A percentile compares a stretch with the other conserved stretches of the same genome.
phyloP scores from a whole-genome alignment of 2,113 vertebrate genomes.

The Scatophagus argus region DNA sequence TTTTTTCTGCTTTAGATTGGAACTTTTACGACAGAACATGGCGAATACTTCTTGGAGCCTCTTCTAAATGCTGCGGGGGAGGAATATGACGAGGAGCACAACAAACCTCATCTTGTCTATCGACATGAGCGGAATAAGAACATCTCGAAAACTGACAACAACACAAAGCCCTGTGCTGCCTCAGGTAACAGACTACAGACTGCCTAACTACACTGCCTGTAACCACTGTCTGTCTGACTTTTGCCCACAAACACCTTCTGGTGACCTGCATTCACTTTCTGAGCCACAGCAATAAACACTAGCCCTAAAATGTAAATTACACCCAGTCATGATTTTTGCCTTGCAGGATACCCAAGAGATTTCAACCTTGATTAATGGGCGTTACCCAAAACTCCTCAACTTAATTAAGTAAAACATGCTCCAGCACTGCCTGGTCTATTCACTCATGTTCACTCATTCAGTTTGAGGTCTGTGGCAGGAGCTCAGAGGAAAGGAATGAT shows the following conservation, averaged over 20 bases:
- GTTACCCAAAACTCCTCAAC: conserved; percentile 54
- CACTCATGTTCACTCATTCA: conserved; percentile 33
- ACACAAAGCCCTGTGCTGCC: conserved; percentile 84
- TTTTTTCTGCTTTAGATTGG: conserved; percentile 64
- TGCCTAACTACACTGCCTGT: conserved; percentile 43
- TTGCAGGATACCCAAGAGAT: conserved; percentile 50
- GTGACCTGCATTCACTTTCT: conserved; percentile 57
- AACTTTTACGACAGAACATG: conserved; percentile 89
- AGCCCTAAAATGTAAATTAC: conserved; percentile 58
- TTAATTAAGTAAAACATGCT: conserved; percentile 67
- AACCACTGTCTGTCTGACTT: conserved; percentile 72
- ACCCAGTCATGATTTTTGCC: conserved; percentile 61
- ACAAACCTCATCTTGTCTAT: conserved; percentile 96
- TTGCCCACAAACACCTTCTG: conserved; percentile 46
- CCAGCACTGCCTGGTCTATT: conserved; percentile 47
- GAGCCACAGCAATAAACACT: conserved; percentile 33
- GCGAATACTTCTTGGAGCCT: conserved; percentile 96
- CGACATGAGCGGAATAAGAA: conserved; percentile 84
- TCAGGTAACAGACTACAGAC: conserved; percentile 88
- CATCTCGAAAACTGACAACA: conserved; percentile 52
- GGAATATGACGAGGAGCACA: conserved; percentile 91
- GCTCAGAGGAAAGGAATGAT: conserved; percentile 52
- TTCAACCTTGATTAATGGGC: conserved; percentile 62
- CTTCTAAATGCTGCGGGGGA: conserved; percentile 86
- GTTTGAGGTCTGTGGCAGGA: conserved; percentile 23